Percentiles rank a stretch among this genome's conserved stretches.
These are phyloP conservation scores for Pseudomyrmex dendroicus DNA, from an alignment of 1,140 invertebrate genomes.

Conservation along the genomic window DNA sequence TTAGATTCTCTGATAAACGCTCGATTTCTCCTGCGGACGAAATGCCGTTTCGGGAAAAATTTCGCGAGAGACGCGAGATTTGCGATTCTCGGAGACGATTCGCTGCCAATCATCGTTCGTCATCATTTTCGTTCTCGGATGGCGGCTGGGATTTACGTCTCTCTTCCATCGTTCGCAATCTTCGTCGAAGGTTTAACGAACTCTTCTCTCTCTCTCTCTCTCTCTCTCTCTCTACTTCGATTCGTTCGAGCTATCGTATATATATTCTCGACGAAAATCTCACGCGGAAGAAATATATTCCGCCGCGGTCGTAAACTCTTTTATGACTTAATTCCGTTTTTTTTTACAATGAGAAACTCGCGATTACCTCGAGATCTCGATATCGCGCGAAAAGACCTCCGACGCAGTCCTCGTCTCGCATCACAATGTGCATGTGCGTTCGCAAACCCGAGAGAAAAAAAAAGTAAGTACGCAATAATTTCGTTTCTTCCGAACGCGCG, in stretches of 20 bases:
- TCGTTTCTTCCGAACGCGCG: background rate
- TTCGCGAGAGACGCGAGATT: background rate
- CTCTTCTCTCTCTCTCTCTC: no score
- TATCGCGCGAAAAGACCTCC: background rate
- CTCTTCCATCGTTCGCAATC: background rate
- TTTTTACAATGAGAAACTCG: background rate
- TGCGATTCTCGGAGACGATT: slow-evolving; percentile 15
- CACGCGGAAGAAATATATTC: background rate
- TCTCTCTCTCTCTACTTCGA: slow-evolving; percentile 10
- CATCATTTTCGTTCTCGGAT: slow-evolving; percentile 3
- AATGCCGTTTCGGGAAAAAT: slow-evolving; percentile 8
- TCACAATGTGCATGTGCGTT: no score
- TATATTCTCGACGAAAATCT: slow-evolving; percentile 7
- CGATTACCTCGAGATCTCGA: background rate
- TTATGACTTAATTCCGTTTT: background rate
- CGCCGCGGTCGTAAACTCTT: background rate
- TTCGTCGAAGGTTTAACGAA: slow-evolving; percentile 52
- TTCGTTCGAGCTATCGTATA: background rate
- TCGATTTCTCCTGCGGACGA: slow-evolving; percentile 1
- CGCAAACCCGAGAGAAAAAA: background rate
- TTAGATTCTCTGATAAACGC: slow-evolving; percentile 16
- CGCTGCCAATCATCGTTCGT: slow-evolving; percentile 45
- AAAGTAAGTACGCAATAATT: background rate
- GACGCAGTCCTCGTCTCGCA: background rate
- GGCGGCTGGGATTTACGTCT: background rate